These are phyloP conservation scores for Mythimna impura DNA, from an alignment of 2,888 invertebrate species.

Conservation along the genomic window DNA sequence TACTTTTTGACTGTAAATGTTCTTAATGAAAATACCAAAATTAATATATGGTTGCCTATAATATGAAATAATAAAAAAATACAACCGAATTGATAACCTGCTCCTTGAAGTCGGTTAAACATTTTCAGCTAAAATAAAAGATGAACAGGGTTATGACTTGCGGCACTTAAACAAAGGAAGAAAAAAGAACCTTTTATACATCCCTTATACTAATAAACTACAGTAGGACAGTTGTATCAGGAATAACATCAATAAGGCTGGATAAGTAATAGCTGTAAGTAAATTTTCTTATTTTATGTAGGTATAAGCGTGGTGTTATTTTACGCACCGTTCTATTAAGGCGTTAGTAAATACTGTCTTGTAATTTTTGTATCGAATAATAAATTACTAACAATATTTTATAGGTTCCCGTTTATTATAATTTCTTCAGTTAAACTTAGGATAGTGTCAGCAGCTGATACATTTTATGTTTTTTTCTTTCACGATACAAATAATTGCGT, in stretches of 20 bases:
- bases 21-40: no score
- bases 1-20: no score
- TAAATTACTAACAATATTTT: conserved; percentile 6
- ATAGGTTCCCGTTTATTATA: conserved; percentile 3
- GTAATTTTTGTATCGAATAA: background rate
- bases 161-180: no score
- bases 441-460: conserved; percentile 28
- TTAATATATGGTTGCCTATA: no score
- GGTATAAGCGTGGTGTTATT: background rate
- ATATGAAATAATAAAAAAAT: no score
- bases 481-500: background rate
- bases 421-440: conserved; percentile 3
- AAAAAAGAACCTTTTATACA: background rate
- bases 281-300: background rate
- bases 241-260: background rate
- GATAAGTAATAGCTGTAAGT: background rate
- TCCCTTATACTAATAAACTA: conserved; percentile 1
- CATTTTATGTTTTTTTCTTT: conserved; percentile 1
- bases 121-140: no score
- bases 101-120: no score
- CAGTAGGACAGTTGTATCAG: background rate
- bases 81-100: no score
- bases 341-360: background rate
- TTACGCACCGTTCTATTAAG: background rate
- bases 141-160: no score